A percentile compares a stretch with the other conserved stretches of the same genome.
Evolutionary conservation across 2,797 vertebrate species (phyloP).

Genomic region (Coendou prehensilis): DNA sequence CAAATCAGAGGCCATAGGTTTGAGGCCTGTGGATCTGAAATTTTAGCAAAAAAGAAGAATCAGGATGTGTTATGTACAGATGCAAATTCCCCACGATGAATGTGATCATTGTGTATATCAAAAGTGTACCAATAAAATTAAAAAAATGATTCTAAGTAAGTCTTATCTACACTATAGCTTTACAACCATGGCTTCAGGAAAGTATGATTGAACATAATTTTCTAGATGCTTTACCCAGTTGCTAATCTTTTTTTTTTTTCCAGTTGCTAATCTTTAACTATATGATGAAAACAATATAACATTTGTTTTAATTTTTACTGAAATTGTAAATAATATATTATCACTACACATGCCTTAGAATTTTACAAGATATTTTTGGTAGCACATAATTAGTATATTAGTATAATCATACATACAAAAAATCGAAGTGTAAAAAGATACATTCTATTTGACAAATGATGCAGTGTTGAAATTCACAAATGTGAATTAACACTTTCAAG

Average conservation of each 20-base stretch:
- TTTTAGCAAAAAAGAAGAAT: not conserved
- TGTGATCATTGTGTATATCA: not conserved
- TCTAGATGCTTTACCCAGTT: conserved; percentile 30
- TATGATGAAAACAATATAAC: conserved; percentile 49
- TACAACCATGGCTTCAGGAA: not conserved
- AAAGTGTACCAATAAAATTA: not conserved
- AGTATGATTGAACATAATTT: not conserved
- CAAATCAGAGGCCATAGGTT: not conserved
- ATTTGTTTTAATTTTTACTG: conserved; percentile 41
- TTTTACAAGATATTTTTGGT: conserved; percentile 64
- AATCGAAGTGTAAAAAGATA: conserved; percentile 54
- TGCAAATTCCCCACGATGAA: not conserved
- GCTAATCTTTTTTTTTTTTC: conserved; percentile 33
- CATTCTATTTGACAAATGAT: conserved; percentile 59
- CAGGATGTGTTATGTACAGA: not conserved
- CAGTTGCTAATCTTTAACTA: conserved; percentile 37
- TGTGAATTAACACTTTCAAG: conserved; percentile 12
- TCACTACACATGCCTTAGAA: conserved; percentile 22
- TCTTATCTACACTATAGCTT: not conserved
- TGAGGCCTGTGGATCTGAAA: not conserved
- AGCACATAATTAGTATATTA: conserved; percentile 66
- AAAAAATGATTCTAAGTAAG: not conserved
- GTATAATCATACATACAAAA: conserved; percentile 36
- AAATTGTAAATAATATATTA: conserved; percentile 65
- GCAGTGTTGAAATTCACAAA: conserved; percentile 64